Percentiles rank a stretch among this genome's conserved stretches.
Conservation (phyloP, 2,113 vertebrate genomes). For the Paraplagusia blochii region DNA sequence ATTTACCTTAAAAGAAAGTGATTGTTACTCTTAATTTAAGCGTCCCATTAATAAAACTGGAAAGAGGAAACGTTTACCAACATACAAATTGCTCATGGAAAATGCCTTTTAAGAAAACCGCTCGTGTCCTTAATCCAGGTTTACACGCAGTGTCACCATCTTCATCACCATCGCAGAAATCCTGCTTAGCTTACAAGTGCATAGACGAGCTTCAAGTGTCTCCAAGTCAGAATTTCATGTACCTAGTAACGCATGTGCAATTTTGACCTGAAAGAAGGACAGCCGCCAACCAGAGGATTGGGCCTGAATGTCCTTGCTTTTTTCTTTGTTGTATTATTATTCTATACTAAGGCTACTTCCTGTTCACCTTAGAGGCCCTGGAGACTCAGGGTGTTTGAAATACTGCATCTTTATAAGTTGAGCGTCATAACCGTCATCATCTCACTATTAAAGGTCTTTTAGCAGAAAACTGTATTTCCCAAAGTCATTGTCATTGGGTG, state of each 20-base stretch:
- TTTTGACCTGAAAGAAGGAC: conserved; percentile 49
- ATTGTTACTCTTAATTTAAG: conserved; percentile 27
- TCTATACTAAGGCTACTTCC: conserved; percentile 36
- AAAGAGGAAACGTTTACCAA: conserved; percentile 36
- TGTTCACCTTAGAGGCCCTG: conserved; percentile 18
- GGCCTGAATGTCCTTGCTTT: conserved; percentile 29
- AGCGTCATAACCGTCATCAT: conserved; percentile 36
- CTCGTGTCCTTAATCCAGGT: conserved; percentile 41
- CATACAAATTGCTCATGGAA: conserved; percentile 42
- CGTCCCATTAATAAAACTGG: conserved; percentile 38
- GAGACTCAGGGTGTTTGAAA: conserved; percentile 50
- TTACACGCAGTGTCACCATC: conserved; percentile 45
- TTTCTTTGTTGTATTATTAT: conserved; percentile 58
- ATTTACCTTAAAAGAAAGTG: no score
- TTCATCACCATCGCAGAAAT: conserved; percentile 29
- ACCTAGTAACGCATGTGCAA: conserved; percentile 41
- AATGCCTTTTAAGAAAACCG: conserved; percentile 29
- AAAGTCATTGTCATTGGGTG: conserved; percentile 98
- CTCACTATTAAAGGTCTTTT: conserved; percentile 94
- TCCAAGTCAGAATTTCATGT: conserved; percentile 38
- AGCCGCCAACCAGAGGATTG: conserved; percentile 47
- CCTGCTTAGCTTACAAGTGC: conserved; percentile 46
- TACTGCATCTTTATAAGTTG: conserved; percentile 43
- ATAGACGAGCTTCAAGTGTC: conserved; percentile 46
- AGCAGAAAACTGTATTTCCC: conserved; percentile 99